Base-by-base conservation (phyloP, 2,888 invertebrate species). In the Muscina levida region DNA sequence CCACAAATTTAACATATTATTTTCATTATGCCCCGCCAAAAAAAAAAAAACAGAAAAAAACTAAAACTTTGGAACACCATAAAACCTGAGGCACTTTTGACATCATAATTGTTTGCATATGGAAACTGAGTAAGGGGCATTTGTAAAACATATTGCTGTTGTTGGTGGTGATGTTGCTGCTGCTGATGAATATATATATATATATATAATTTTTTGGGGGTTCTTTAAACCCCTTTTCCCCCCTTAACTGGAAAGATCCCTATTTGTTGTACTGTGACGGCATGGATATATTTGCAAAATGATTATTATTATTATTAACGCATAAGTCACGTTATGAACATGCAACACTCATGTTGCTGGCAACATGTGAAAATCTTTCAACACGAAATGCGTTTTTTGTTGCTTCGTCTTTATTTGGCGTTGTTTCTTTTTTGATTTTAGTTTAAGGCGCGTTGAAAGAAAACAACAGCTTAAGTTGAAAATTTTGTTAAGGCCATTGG, bases 61-160 rank as follows among this genome's bases (percentile, higher is more conserved):
- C 57, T 46, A n/a, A 26, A 31, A n/a, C n/a, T n/a, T n/a, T n/a
- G n/a, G n/a, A n/a, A n/a, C n/a, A 26, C 57, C 8, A 57, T n/a
- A 31, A 39, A 39, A 62, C 87, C 87, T 87, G 80, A 83, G 85
- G 83, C 82, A 83, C 79, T 85, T 85, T 85, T 87, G 87, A 87
- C 87, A 86, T 85, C 87, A 85, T 88, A 89, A 89, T 89, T 89
- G 88, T 86, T 83, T 83, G 84, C 83, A 86, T 84, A 82, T 83
- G 83, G 85, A 77, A 68, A 31, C 31, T n/a, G n/a, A 62, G 37
- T 66, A 44, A 26, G 17, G 59, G 51, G 44, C 71, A 2, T 13
- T 44, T n/a, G 31, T 17, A 13, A 67, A 17, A 15, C 31, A 39
- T n/a, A n/a, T n/a, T n/a, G n/a, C n/a, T n/a, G n/a, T n/a, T n/a